A percentile compares a stretch with the other conserved stretches of the same genome.
Conservation (phyloP, 2,113 vertebrate genomes). For the Leucoraja erinaceus region DNA sequence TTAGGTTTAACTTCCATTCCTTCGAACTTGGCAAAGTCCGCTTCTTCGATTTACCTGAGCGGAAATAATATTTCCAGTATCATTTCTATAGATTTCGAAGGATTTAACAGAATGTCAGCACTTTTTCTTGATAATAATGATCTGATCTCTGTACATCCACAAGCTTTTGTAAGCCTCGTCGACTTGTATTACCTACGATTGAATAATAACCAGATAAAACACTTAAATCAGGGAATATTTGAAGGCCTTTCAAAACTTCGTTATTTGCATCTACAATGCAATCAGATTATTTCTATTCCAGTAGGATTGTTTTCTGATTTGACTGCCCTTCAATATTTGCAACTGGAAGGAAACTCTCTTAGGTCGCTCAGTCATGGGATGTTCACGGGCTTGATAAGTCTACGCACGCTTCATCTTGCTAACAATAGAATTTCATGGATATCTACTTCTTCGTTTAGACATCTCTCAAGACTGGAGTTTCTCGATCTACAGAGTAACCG, state of each 20-base stretch:
- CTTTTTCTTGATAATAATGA: slow-evolving; percentile 57
- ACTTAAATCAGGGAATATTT: slow-evolving; percentile 54
- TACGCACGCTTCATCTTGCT: slow-evolving; percentile 56
- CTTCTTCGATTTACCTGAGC: slow-evolving; percentile 52
- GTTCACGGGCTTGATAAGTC: slow-evolving; percentile 54
- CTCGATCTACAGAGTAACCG: slow-evolving; percentile 59
- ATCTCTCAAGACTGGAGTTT: slow-evolving; percentile 53
- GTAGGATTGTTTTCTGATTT: slow-evolving; percentile 57
- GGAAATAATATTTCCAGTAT: slow-evolving; percentile 57
- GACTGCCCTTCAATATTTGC: slow-evolving; percentile 52
- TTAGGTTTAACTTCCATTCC: slow-evolving; percentile 52
- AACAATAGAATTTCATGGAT: slow-evolving; percentile 57
- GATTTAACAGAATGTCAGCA: slow-evolving; percentile 51
- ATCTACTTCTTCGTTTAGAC: slow-evolving; percentile 53
- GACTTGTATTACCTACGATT: slow-evolving; percentile 54
- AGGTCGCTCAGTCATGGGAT: slow-evolving; percentile 48
- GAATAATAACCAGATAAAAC: slow-evolving; percentile 58
- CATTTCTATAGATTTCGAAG: slow-evolving; percentile 47
- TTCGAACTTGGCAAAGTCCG: slow-evolving; percentile 50
- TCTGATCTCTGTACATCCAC: slow-evolving; percentile 49
- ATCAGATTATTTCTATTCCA: slow-evolving; percentile 55
- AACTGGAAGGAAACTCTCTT: slow-evolving; percentile 53
- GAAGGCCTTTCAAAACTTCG: slow-evolving; percentile 54
- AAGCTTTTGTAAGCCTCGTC: slow-evolving; percentile 54
- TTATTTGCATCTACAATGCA: slow-evolving; percentile 56